Percentiles rank a stretch among this genome's conserved stretches.
These are phyloP conservation scores for Serripes groenlandicus DNA, from an alignment of 2,888 invertebrate genomes.

Conservation along the genomic window DNA sequence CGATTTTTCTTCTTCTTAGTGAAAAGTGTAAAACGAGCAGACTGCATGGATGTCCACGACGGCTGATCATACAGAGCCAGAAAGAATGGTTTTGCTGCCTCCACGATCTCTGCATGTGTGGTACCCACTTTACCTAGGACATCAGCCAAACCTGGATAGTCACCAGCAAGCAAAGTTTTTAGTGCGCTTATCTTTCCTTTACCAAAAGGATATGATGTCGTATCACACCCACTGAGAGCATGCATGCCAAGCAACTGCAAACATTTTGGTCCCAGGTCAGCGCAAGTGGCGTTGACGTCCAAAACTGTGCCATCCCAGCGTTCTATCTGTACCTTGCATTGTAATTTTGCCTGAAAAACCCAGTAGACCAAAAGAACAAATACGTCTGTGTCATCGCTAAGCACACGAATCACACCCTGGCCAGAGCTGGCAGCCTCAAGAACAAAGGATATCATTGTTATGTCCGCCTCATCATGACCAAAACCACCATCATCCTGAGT, in stretches of 20 bases:
- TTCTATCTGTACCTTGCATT: conserved; percentile 27
- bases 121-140: neutral
- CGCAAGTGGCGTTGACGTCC: conserved; percentile 20
- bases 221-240: conserved; percentile 30
- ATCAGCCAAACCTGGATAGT: neutral
- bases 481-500: no score
- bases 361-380: conserved; percentile 19
- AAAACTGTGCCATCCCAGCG: neutral
- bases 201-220: conserved; percentile 23
- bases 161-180: neutral
- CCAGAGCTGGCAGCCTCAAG: neutral
- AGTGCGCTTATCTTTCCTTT: neutral
- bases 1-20: conserved; percentile 23
- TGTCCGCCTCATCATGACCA: neutral
- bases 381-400: conserved; percentile 31
- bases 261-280: conserved; percentile 28
- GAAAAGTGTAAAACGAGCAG: conserved; percentile 35
- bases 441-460: neutral
- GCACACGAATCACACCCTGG: conserved; percentile 21
- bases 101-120: neutral
- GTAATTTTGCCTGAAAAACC: conserved; percentile 13
- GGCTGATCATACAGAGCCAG: neutral
- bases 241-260: conserved; percentile 28
- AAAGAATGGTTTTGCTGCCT: neutral
- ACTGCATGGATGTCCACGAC: conserved; percentile 25